Evolutionary conservation across 2,888 invertebrate genomes (phyloP).

Genomic region (Sycophila texana): DNA sequence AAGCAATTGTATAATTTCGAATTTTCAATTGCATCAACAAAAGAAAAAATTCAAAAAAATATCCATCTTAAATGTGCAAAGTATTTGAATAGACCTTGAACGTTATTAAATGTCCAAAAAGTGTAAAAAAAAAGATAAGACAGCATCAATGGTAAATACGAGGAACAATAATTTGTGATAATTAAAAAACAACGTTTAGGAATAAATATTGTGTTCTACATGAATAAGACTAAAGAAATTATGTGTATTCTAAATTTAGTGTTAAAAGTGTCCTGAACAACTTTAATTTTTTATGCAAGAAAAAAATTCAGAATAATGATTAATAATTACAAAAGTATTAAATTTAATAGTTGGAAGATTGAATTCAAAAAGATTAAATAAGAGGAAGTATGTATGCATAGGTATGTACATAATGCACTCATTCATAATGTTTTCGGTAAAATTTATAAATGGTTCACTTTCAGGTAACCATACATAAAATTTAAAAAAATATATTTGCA

Average conservation of each 20-base stretch:
- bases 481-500: conserved; percentile 49
- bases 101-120: conserved; percentile 66
- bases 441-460: conserved; percentile 27
- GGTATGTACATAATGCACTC: conserved; percentile 61
- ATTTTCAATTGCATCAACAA: conserved; percentile 61
- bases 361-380: conserved; percentile 58
- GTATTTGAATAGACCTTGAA: conserved; percentile 63
- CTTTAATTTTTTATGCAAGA: conserved; percentile 73
- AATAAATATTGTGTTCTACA: conserved; percentile 74
- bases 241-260: conserved; percentile 71
- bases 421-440: conserved; percentile 35
- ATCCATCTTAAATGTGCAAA: conserved; percentile 51
- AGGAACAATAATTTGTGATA: conserved; percentile 75
- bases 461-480: no score
- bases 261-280: conserved; percentile 70
- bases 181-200: conserved; percentile 69
- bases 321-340: conserved; percentile 65
- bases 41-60: conserved; percentile 40
- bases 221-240: conserved; percentile 57
- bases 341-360: conserved; percentile 66
- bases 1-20: conserved; percentile 66
- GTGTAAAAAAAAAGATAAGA: conserved; percentile 59
- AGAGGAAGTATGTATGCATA: conserved; percentile 62
- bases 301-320: conserved; percentile 63
- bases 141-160: conserved; percentile 57